A percentile compares a stretch with the other conserved stretches of the same genome.
These are phyloP conservation scores for Lepetodrilus schrolli DNA, from an alignment of 2,888 invertebrate genomes.

Conservation along the genomic window DNA sequence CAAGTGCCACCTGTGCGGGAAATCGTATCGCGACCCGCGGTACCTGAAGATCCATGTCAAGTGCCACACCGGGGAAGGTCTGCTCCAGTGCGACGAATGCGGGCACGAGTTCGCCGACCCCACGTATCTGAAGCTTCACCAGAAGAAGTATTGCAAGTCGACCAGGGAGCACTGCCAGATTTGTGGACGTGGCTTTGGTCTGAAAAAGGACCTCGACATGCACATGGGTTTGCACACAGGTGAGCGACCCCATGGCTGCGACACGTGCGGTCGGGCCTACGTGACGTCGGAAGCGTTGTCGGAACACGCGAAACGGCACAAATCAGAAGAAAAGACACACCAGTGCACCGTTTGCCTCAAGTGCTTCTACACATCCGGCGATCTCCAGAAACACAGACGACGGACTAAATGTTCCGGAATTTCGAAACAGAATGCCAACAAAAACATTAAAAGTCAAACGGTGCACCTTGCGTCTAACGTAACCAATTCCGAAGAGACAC, in stretches of 20 bases:
- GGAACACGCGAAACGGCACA: background rate
- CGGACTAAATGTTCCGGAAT: background rate
- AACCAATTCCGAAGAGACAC: too few species aligned
- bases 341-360: background rate
- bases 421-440: too few species aligned
- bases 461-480: too few species aligned
- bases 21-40: background rate
- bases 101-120: background rate
- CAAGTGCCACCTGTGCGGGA: background rate
- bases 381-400: background rate
- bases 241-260: background rate
- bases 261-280: background rate
- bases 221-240: slow-evolving; percentile 11
- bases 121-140: background rate
- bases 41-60: slow-evolving; percentile 5
- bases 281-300: background rate
- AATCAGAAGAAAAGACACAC: background rate
- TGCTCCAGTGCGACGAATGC: background rate
- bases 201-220: background rate
- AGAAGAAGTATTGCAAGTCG: slow-evolving; percentile 10
- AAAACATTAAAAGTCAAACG: too few species aligned
- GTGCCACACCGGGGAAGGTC: slow-evolving; percentile 14
- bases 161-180: slow-evolving; percentile 3
- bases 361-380: background rate
- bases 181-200: slow-evolving; percentile 11